These are phyloP conservation scores for Aethina tumida DNA, from an alignment of 1,140 invertebrate species.

Conservation along the genomic window DNA sequence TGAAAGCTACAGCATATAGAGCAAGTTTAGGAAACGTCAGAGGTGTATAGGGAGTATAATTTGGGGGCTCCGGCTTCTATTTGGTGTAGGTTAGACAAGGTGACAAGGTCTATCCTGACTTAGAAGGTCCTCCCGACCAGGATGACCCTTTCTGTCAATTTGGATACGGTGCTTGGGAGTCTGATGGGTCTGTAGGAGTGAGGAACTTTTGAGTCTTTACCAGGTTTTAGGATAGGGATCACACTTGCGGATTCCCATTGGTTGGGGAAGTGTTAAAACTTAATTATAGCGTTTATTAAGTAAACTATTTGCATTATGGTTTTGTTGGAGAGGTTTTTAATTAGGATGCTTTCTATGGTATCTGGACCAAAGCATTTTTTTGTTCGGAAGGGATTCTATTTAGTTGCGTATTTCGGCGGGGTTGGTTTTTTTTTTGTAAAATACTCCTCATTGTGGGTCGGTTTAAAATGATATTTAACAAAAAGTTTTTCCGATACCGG, in stretches of 20 bases:
- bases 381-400: too few species aligned
- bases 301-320: conserved; percentile 12
- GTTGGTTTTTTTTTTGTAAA: too few species aligned
- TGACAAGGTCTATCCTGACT: too few species aligned
- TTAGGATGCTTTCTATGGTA: conserved; percentile 2
- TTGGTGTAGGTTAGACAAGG: too few species aligned
- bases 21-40: too few species aligned
- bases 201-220: conserved; percentile 15
- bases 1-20: too few species aligned
- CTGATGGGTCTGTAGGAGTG: conserved; percentile 30
- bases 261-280: conserved; percentile 15
- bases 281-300: conserved; percentile 13
- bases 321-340: conserved; percentile 16
- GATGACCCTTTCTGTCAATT: conserved; percentile 26
- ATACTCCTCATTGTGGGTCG: too few species aligned
- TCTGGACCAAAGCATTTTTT: conserved; percentile 11
- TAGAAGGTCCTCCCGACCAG: too few species aligned
- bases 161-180: conserved; percentile 24
- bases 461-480: too few species aligned
- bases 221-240: conserved; percentile 17
- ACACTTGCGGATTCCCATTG: conserved; percentile 18
- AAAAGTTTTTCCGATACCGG: conserved; percentile 29
- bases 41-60: too few species aligned
- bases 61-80: too few species aligned
- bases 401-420: too few species aligned